Base-by-base conservation (phyloP, 2,797 vertebrate species). In the Phoebastria nigripes region DNA sequence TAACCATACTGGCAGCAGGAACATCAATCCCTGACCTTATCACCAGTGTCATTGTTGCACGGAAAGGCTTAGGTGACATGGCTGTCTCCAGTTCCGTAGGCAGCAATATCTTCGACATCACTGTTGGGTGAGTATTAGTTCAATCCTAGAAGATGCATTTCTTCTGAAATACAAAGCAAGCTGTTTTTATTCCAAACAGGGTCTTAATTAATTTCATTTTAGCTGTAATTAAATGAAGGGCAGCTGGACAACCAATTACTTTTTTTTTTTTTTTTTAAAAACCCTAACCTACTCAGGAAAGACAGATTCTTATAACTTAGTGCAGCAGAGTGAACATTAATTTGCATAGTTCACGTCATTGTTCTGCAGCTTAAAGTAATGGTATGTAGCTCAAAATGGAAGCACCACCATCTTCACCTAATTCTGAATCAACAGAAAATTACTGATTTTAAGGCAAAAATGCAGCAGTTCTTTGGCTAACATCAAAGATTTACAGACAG, bases 31-130 rank as follows among this genome's bases (percentile, higher is more conserved):
- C 99, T 37, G 99, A 99, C 97, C 99, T 99, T 65, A 99, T 99
- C 96, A 99, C 99, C 96, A 99, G 99, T 35, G 99, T 99, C 93
- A 99, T 99, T 4, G 99, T 99, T n/a, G 99, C 99, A 20, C 98
- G 99, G 52, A 99, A 99, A 96, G 99, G 99, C 70, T 95, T 99
- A 55, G 99, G 99, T 15, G 99, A 99, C 98, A 99, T 99, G 99
- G 99, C 99, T 1, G 99, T 99, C 92, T 99, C 99, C 94, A 99
- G 99, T 73, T 99, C 99, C 2, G 99, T 99, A 82, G 99, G 99
- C 97, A 99, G 99, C 93, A 99, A 99, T 97, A 99, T 99, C 97
- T 99, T 99, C 2, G 99, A 99, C 89, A 99, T 99, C 98, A 99
- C 99, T 10, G 97, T 99, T 52, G 99, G 99, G 99, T 99, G 97